A percentile compares a stretch with the other conserved stretches of the same genome.
phyloP scores from a whole-genome alignment of 30 jellyfish, hydroid and myxozoan species.

The Pelagia noctiluca region DNA sequence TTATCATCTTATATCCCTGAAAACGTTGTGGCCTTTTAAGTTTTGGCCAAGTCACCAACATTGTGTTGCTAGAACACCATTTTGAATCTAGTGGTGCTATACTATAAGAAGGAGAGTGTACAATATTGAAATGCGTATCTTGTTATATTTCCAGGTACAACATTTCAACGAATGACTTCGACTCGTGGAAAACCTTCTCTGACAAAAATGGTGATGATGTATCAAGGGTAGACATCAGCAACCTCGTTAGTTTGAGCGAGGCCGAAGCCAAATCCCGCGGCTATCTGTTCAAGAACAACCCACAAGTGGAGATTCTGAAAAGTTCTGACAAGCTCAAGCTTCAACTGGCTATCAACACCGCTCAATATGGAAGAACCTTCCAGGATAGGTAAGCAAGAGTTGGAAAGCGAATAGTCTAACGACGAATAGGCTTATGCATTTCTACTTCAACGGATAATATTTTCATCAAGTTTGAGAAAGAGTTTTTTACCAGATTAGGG shows the following conservation, averaged over 20 bases:
- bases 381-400: slow-evolving; percentile 95
- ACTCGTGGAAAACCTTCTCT: slow-evolving; percentile 70
- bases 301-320: slow-evolving; percentile 50
- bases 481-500: no score
- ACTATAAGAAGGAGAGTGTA: no score
- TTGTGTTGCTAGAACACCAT: no score
- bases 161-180: slow-evolving; percentile 91
- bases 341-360: slow-evolving; percentile 93
- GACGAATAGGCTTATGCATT: no score
- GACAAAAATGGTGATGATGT: slow-evolving; percentile 57
- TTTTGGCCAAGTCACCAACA: no score
- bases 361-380: slow-evolving; percentile 96
- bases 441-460: no score
- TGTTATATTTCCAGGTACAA: slow-evolving; percentile 50
- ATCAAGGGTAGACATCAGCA: slow-evolving; percentile 54
- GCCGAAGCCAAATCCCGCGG: slow-evolving; percentile 63
- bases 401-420: no score
- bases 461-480: no score
- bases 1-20: no score
- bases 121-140: no score
- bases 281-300: slow-evolving; percentile 69
- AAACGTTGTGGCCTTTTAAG: no score
- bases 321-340: slow-evolving; percentile 64
- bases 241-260: slow-evolving; percentile 41
- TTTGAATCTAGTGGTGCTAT: no score